A percentile compares a stretch with the other conserved stretches of the same genome.
Evolutionary conservation across 2,888 invertebrate species (phyloP).

Genomic region (Caenorhabditis sulstoni): DNA sequence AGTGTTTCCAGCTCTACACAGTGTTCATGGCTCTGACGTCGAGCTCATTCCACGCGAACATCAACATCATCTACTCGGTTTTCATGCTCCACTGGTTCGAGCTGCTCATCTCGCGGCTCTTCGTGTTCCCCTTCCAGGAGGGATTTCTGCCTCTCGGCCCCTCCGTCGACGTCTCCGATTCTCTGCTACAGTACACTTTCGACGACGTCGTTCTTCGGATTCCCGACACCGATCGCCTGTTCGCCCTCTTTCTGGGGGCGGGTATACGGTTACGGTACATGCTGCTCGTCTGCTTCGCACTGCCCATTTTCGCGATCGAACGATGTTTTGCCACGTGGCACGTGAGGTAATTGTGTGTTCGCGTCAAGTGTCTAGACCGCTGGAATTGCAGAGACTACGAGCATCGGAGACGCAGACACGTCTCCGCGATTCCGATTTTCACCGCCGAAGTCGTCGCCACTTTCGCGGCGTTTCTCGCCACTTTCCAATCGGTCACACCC

Average conservation of each 20-base stretch:
- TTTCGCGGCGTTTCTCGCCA: background rate
- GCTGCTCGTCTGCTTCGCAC: slow-evolving; percentile 34
- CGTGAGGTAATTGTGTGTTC: slow-evolving; percentile 14
- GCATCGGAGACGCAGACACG: slow-evolving; percentile 12
- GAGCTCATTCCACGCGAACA: slow-evolving; percentile 30
- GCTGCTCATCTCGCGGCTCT: slow-evolving; percentile 15
- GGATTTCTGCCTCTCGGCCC: background rate
- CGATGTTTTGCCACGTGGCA: slow-evolving; percentile 44
- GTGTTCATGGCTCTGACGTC: slow-evolving; percentile 25
- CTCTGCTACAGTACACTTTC: slow-evolving; percentile 28
- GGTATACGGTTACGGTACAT: slow-evolving; percentile 22
- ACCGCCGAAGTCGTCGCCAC: slow-evolving; percentile 15
- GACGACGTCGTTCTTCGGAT: slow-evolving; percentile 18
- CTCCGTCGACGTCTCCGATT: background rate
- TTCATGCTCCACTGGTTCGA: slow-evolving; percentile 48
- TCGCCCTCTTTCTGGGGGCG: slow-evolving; percentile 4
- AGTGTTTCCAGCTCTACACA: slow-evolving; percentile 26
- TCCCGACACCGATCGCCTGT: background rate
- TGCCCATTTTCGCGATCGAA: slow-evolving; percentile 32
- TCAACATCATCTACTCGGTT: slow-evolving; percentile 17
- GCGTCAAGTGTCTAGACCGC: slow-evolving; percentile 17
- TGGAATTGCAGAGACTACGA: slow-evolving; percentile 41
- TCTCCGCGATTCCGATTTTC: slow-evolving; percentile 7
- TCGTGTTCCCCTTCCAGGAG: slow-evolving; percentile 40
- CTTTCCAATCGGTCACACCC: background rate